A percentile compares a stretch with the other conserved stretches of the same genome.
These are phyloP conservation scores for Standfussiana lucernea DNA, from an alignment of 2,888 invertebrate genomes.

Conservation along the genomic window DNA sequence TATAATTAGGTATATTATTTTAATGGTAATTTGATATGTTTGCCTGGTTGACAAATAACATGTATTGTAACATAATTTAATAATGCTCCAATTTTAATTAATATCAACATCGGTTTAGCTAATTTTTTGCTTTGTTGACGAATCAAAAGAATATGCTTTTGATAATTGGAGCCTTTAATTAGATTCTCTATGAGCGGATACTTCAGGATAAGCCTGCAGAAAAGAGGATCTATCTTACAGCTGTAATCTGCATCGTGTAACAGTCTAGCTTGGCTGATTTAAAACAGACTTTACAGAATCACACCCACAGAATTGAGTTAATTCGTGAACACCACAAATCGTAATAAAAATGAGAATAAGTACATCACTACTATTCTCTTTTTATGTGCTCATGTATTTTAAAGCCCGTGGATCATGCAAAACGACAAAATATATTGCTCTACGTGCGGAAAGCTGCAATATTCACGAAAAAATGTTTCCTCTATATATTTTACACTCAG, in stretches of 20 bases:
- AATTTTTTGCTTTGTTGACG: no score
- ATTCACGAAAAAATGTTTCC: background rate
- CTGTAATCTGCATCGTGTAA: no score
- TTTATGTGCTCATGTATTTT: slow-evolving; percentile 18
- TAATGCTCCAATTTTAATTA: background rate
- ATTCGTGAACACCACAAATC: background rate
- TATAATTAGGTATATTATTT: background rate
- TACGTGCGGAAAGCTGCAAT: slow-evolving; percentile 31
- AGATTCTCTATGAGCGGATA: no score
- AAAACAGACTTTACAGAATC: background rate
- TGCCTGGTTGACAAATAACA: background rate
- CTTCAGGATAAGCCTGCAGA: no score
- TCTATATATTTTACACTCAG: slow-evolving; percentile 27
- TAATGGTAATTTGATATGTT: background rate
- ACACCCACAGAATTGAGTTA: background rate
- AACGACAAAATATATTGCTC: slow-evolving; percentile 21
- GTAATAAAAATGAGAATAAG: background rate
- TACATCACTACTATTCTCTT: background rate
- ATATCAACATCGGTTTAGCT: no score
- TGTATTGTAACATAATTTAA: background rate
- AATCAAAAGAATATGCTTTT: no score
- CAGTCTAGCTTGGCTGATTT: no score
- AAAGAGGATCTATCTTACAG: no score
- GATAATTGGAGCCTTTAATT: no score
- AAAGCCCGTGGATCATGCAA: slow-evolving; percentile 21